Evolutionary conservation across 1,140 invertebrate genomes (phyloP), one percentile per base, ranked within the genome.

Genomic region (Andricus grossulariae): DNA sequence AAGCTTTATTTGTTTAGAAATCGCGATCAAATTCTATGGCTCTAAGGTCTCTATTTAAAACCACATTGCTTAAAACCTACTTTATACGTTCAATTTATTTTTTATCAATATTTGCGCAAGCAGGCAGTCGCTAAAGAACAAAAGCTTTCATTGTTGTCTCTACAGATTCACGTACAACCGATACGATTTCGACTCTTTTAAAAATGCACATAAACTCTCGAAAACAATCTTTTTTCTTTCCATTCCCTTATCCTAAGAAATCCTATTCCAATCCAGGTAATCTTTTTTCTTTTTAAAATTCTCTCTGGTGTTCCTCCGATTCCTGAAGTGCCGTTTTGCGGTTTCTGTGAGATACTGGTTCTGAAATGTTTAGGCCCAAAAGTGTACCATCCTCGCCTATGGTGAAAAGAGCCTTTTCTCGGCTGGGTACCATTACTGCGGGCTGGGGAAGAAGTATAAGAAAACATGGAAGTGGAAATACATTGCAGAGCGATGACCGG

Each of bases 341-440:
- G 77, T 90, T 91, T 91, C 88, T 90, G 89, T 91, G 90, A 89
- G 88, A 89, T 91, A 91, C 90, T 91, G 87, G 88, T 88, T 90
- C 88, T 90, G 82, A 92, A 87, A 74, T 91, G 90, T 92, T 87
- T 90, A 94, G 96, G 86, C 96, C 97, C 79, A 98, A 98, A 93
- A 97, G 97, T 88, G 97, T 98, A 50, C 97, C 97, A 3, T 97
- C 96, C 82, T 98, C 97, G 50, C 97, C 97, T n/a, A 98, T 97
- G 96, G 96, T 98, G 78, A 97, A 97, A 90, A 93, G 97, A 49
- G 97, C 97, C 3, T 97, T 98, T 88, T 97, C 96, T 7, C 93
- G 97, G 45, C 91, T 98, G 71, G 96, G 97, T 15, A 97, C 95
- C 8, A 95, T 98, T 75, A 98, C 97, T 11, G 96, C 97, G 1